Conservation (phyloP, 2,113 vertebrate genomes). For the Oncorhynchus mykiss region DNA sequence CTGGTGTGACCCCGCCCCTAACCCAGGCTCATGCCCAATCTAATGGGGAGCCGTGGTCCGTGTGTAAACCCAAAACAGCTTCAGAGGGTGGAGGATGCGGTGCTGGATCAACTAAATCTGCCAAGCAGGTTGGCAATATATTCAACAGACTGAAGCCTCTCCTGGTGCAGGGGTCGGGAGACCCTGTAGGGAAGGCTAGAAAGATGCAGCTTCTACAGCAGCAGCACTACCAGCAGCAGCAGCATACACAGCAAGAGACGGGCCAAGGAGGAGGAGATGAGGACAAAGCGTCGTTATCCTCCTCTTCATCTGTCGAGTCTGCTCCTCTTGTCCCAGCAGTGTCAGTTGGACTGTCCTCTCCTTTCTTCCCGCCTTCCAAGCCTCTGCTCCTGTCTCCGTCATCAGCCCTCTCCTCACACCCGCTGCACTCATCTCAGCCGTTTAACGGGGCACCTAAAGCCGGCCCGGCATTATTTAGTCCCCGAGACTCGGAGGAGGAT, state of each 20-base stretch:
- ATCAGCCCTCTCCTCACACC: conserved; percentile 60
- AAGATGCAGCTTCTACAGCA: conserved; percentile 78
- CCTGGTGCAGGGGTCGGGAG: conserved; percentile 72
- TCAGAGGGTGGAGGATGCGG: conserved; percentile 46
- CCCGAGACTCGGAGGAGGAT: conserved; percentile 63
- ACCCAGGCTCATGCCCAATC: conserved; percentile 68
- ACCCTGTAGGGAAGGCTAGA: conserved; percentile 71
- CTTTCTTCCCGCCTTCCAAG: conserved; percentile 71
- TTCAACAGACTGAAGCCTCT: conserved; percentile 78
- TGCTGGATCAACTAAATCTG: conserved; percentile 48
- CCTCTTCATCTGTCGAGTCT: conserved; percentile 56
- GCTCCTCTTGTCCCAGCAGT: conserved; percentile 55
- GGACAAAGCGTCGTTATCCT: conserved; percentile 58
- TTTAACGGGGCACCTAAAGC: conserved; percentile 68
- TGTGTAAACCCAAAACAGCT: conserved; percentile 68
- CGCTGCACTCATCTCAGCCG: conserved; percentile 59
- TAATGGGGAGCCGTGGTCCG: conserved; percentile 74
- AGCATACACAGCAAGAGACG: conserved; percentile 58
- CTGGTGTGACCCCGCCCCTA: conserved; percentile 60
- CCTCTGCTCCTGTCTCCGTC: conserved; percentile 58
- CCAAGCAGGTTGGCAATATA: conserved; percentile 69
- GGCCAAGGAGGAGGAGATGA: conserved; percentile 63
- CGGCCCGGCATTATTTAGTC: conserved; percentile 53
- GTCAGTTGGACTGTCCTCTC: conserved; percentile 56
- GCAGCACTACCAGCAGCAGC: conserved; percentile 74